A percentile compares a stretch with the other conserved stretches of the same genome.
These are phyloP conservation scores for Drosophila carrolli DNA, from an alignment of 1,140 invertebrate genomes.

Conservation along the genomic window DNA sequence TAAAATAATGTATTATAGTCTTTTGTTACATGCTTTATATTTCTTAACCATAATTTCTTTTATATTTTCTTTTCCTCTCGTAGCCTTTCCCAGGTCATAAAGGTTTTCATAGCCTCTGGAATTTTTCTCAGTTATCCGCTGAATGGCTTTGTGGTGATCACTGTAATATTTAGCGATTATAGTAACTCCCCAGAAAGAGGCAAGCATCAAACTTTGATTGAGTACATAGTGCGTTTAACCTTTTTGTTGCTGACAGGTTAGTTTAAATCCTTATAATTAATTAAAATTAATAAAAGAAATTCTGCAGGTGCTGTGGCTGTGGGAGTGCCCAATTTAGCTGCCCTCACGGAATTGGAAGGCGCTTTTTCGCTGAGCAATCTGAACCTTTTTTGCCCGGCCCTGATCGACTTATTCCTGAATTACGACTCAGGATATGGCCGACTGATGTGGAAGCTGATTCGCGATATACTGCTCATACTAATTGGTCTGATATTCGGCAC, in stretches of 20 bases:
- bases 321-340: conserved; percentile 59
- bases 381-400: conserved; percentile 63
- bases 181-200: background rate
- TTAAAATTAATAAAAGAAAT: background rate
- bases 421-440: conserved; percentile 51
- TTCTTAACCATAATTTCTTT: no score
- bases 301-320: conserved; percentile 52
- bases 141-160: conserved; percentile 62
- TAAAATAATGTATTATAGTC: no score
- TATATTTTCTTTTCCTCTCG: no score
- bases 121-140: conserved; percentile 67
- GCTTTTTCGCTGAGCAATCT: conserved; percentile 65
- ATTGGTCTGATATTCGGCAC: conserved; percentile 52
- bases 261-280: background rate
- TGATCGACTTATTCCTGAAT: conserved; percentile 60
- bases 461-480: conserved; percentile 53
- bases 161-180: conserved; percentile 60
- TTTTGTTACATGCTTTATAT: no score
- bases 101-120: conserved; percentile 46
- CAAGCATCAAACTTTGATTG: conserved; percentile 1
- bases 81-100: conserved; percentile 60
- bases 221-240: conserved; percentile 39
- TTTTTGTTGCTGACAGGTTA: conserved; percentile 56
- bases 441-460: conserved; percentile 55
- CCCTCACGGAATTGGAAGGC: conserved; percentile 65